Evolutionary conservation across 2,113 vertebrate species (phyloP).

Genomic region (Condylura cristata): DNA sequence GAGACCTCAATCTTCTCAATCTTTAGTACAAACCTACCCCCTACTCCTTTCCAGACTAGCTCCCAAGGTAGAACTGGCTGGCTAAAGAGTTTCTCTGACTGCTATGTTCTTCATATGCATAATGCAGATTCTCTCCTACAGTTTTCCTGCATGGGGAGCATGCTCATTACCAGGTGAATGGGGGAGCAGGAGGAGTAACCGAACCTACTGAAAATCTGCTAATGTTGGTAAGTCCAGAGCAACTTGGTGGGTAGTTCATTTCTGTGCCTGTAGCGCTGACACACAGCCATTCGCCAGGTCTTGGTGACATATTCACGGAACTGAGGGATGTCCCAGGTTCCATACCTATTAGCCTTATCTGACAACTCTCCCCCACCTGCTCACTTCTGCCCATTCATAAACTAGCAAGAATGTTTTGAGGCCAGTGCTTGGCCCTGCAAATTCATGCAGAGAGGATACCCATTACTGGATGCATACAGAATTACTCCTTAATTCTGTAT

Average conservation of each 20-base stretch:
- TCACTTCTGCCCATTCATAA: neutral
- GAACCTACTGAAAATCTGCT: neutral
- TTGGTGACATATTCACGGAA: neutral
- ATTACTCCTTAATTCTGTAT: too few relatives aligned
- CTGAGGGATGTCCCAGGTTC: neutral
- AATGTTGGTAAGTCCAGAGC: neutral
- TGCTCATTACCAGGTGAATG: neutral
- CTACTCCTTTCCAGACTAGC: neutral
- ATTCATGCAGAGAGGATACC: neutral
- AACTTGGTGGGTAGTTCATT: neutral
- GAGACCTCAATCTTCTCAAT: neutral
- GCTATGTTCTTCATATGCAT: neutral
- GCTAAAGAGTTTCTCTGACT: neutral
- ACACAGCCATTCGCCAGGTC: neutral
- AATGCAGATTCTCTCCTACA: neutral
- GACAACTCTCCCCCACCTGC: neutral
- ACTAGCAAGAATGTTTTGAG: neutral
- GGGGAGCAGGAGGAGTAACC: neutral
- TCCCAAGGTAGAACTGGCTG: neutral
- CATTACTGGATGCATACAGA: neutral
- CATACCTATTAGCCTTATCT: neutral
- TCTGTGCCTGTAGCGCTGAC: neutral
- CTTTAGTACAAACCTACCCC: neutral
- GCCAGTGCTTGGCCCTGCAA: neutral
- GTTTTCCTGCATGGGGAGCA: too few relatives aligned